phyloP scores from a whole-genome alignment of 2,797 vertebrate species.

The Rhadinocentrus ornatus region DNA sequence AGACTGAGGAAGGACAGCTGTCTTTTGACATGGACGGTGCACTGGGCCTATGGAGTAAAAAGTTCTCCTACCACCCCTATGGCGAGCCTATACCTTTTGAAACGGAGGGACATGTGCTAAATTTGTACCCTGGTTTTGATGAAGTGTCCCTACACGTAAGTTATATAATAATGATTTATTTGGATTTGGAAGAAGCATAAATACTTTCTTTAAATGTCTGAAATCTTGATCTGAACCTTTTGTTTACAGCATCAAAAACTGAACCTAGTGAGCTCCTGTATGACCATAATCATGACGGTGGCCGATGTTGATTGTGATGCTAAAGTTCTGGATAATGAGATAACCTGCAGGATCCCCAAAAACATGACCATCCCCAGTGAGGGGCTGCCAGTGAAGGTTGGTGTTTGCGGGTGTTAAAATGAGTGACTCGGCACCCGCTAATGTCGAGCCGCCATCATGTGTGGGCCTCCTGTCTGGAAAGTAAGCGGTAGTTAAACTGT shows the following conservation, averaged over 20 bases:
- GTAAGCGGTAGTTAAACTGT: neutral
- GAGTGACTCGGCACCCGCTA: neutral
- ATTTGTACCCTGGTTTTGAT: slow-evolving; percentile 83
- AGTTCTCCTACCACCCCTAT: slow-evolving; percentile 84
- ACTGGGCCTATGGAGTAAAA: slow-evolving; percentile 72
- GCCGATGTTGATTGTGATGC: slow-evolving; percentile 87
- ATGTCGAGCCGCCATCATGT: neutral
- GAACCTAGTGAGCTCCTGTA: slow-evolving; percentile 85
- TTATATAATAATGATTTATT: neutral
- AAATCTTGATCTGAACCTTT: neutral
- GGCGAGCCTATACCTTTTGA: slow-evolving; percentile 82
- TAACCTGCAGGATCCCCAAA: slow-evolving; percentile 89
- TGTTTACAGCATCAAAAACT: slow-evolving; percentile 88
- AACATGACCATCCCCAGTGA: slow-evolving; percentile 81
- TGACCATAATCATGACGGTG: slow-evolving; percentile 90
- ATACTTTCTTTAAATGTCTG: neutral
- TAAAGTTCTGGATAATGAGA: slow-evolving; percentile 88
- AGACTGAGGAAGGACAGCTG: slow-evolving; percentile 82
- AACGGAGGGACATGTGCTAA: slow-evolving; percentile 74
- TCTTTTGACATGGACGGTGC: slow-evolving; percentile 88
- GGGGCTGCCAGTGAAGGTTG: slow-evolving; percentile 86
- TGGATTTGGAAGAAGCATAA: neutral
- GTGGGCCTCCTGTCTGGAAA: neutral
- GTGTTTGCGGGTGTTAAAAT: neutral
- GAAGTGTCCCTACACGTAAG: slow-evolving; percentile 88